Evolutionary conservation across 2,888 invertebrate species (phyloP), one percentile per base, ranked within the genome.

Genomic region (Andrena trimmerana): DNA sequence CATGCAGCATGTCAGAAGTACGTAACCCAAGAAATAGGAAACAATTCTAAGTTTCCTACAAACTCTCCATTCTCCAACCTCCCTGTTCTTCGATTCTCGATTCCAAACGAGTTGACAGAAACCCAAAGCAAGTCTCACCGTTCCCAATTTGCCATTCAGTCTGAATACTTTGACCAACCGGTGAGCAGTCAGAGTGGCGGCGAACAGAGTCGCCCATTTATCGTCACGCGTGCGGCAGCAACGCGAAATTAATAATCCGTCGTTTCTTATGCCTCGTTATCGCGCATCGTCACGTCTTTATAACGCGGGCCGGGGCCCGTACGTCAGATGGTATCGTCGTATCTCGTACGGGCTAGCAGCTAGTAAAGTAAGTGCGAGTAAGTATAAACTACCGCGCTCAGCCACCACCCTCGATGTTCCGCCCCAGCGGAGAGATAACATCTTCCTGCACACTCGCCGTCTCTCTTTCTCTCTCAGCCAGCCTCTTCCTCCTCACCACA

Each of bases 271-370:
- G 76, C 79, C 84, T 86, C 89, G 88, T 91, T 90, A 92, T 91
- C 89, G 89, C 88, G 85, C 88, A 89, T 91, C 90, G 89, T 90
- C 90, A 91, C 89, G 91, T 92, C 92, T 93, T 91, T 89, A 92
- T 93, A 91, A 91, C 89, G 85, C 86, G 89, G 86, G 80, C 24
- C 70, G 86, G 82, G 80, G 75, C 88, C 86, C 86, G 86, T 89
- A 89, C 91, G 92, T 92, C 90, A 92, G 93, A 92, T 92, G 87
- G 88, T 91, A 92, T 92, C 92, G 90, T 89, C 88, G 83, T 88
- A 90, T 89, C 89, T 90, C 90, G 90, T 90, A 88, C 85, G 78
- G 74, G 89, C 92, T 88, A 89, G 91, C 91, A 90, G 91, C 89
- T 89, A 88, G 86, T 89, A 89, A 89, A 89, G 88, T 85, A 88